Evolutionary conservation across 2,888 invertebrate species (phyloP).

Genomic region (Pachymerium ferrugineum): DNA sequence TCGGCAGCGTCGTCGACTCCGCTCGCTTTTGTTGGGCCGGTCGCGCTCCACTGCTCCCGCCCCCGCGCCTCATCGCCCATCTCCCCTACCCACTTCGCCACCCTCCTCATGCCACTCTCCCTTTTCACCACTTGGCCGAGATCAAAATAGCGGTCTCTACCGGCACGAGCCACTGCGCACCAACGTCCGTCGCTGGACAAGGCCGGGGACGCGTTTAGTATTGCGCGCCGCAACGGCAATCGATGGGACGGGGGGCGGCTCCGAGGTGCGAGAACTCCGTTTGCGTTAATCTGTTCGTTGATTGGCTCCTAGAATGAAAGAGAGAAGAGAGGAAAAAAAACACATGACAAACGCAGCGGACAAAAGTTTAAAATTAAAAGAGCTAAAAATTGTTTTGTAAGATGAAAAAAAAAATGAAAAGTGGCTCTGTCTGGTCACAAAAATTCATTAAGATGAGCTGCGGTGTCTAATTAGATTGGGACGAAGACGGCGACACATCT

Average conservation of each 20-base stretch:
- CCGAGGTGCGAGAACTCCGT: neutral
- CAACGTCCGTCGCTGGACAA: neutral
- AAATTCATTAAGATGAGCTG: constrained; percentile 27
- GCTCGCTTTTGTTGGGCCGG: constrained; percentile 27
- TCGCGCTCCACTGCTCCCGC: constrained; percentile 27
- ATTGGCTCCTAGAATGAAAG: neutral
- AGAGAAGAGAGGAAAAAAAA: neutral
- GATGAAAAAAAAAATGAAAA: neutral
- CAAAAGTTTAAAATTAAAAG: constrained; percentile 19
- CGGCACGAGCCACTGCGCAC: neutral
- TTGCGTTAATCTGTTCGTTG: neutral
- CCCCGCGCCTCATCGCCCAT: constrained; percentile 17
- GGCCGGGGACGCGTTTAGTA: neutral
- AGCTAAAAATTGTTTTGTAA: neutral
- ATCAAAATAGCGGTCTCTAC: neutral
- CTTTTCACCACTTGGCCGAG: neutral
- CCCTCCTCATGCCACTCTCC: neutral
- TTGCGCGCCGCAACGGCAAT: neutral
- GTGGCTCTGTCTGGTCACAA: constrained; percentile 1
- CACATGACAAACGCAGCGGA: neutral
- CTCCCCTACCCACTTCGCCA: neutral
- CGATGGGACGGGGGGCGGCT: neutral
- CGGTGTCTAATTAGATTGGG: constrained; percentile 27
- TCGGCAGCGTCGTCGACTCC: constrained; percentile 25
- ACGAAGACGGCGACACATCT: constrained; percentile 16